Evolutionary conservation across 2,888 invertebrate genomes (phyloP).

Genomic region (Stenurella melanura): DNA sequence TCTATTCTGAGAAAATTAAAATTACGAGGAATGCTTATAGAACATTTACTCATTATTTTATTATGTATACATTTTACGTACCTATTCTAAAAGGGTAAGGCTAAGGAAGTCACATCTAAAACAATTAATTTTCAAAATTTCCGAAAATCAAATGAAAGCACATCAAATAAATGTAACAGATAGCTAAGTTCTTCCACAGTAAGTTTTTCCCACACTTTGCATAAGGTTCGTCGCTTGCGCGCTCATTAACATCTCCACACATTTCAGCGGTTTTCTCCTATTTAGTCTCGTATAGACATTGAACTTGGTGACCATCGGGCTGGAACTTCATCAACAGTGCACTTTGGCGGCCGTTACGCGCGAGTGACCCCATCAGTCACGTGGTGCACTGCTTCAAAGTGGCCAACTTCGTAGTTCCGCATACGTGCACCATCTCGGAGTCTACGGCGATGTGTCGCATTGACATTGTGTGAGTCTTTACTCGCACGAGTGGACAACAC

Average conservation of each 20-base stretch:
- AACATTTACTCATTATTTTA: too few species aligned
- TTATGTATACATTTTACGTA: too few species aligned
- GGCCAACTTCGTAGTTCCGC: slow-evolving; percentile 5
- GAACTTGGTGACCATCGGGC: slow-evolving; percentile 41
- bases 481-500: slow-evolving; percentile 33
- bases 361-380: slow-evolving; percentile 28
- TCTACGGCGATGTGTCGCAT: slow-evolving; percentile 20
- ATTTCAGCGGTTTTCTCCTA: not conserved
- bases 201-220: not conserved
- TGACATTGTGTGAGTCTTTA: slow-evolving; percentile 22
- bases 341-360: slow-evolving; percentile 24
- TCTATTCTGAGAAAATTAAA: too few species aligned
- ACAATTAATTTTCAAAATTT: too few species aligned
- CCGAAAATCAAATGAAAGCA: too few species aligned
- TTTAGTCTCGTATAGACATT: slow-evolving; percentile 27
- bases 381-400: slow-evolving; percentile 5
- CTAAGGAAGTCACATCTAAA: too few species aligned
- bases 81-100: too few species aligned
- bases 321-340: slow-evolving; percentile 33
- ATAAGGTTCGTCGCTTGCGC: slow-evolving; percentile 8
- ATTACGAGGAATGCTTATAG: too few species aligned
- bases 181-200: too few species aligned
- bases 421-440: slow-evolving; percentile 16
- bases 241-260: slow-evolving; percentile 5
- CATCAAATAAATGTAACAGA: too few species aligned